phyloP scores from a whole-genome alignment of 2,888 invertebrate genomes.

The Euplexia lucipara region DNA sequence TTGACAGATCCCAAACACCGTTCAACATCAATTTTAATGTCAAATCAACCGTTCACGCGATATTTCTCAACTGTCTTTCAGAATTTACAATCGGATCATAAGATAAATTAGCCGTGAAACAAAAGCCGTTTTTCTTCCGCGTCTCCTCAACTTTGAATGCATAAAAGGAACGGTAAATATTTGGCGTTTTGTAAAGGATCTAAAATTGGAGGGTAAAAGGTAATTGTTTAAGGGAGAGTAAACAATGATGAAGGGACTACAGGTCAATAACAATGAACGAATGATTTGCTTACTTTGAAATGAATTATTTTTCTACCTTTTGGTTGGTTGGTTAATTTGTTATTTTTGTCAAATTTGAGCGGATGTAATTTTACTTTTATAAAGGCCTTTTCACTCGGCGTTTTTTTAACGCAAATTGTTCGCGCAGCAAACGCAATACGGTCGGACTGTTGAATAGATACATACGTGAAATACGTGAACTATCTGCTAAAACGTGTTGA shows the following conservation, averaged over 20 bases:
- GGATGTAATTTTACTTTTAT: too few relatives aligned
- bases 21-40: slow-evolving; percentile 16
- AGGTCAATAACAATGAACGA: slow-evolving; percentile 32
- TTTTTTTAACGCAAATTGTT: too few relatives aligned
- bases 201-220: slow-evolving; percentile 26
- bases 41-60: slow-evolving; percentile 31
- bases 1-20: background rate
- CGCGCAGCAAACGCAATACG: too few relatives aligned
- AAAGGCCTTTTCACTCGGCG: too few relatives aligned
- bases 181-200: slow-evolving; percentile 38
- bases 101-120: slow-evolving; percentile 44
- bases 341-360: slow-evolving; percentile 3
- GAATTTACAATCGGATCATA: slow-evolving; percentile 37
- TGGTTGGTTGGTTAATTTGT: background rate
- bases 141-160: slow-evolving; percentile 21
- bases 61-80: slow-evolving; percentile 18
- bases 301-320: background rate
- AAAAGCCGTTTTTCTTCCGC: slow-evolving; percentile 36
- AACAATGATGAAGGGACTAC: slow-evolving; percentile 26
- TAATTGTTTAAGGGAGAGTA: slow-evolving; percentile 33
- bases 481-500: too few relatives aligned
- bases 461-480: too few relatives aligned
- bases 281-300: slow-evolving; percentile 21
- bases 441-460: too few relatives aligned
- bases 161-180: slow-evolving; percentile 43